Base-by-base conservation (phyloP, 2,888 invertebrate species). In the Cryptocheilus praepositus region DNA sequence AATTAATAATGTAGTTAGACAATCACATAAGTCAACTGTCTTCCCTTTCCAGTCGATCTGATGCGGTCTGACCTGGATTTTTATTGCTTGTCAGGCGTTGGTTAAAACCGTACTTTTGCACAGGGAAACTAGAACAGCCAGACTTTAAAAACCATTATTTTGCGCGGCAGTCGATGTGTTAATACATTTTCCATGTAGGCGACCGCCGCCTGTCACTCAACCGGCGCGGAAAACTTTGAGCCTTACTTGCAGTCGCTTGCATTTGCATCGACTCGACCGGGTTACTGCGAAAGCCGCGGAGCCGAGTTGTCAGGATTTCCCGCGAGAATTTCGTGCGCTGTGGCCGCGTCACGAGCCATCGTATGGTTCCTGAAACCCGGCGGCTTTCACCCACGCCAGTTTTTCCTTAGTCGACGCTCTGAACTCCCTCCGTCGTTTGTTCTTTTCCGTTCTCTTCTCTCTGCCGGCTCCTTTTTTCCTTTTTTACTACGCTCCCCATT, bases 291-390 rank as follows among this genome's bases (percentile, higher is more conserved):
- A 60, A 67, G 67, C 62, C 61, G 63, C 56, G 44, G 64, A 70
- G 36, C 55, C 16, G n/a, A 25, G 28, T 55, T 22, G 77, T 78
- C 76, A 77, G 75, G 78, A 78, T 77, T 77, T 78, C 76, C 69
- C 77, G 67, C 28, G 71, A 78, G 77, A 73, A 78, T 76, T 77
- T 75, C 70, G 51, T 58, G 66, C 49, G 60, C 58, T 56, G 55
- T 55, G 63, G 15, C 18, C 49, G 18, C 49, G 71, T 68, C 65
- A 59, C 28, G 62, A 72, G 67, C 74, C 77, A 77, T 74, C 72
- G 64, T 77, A 68, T 57, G 72, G 67, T 60, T 70, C 66, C 69
- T 36, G 57, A 49, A 62, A 62, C 43, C 43, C 21, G 21, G 43
- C 53, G 62, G 56, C 59, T 70, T 65, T 70, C 71, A 57, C 49